Percentiles rank a stretch among this genome's conserved stretches.
Conservation (phyloP, 53 echinoderm and acorn worm genomes). For the Patiria pectinifera region DNA sequence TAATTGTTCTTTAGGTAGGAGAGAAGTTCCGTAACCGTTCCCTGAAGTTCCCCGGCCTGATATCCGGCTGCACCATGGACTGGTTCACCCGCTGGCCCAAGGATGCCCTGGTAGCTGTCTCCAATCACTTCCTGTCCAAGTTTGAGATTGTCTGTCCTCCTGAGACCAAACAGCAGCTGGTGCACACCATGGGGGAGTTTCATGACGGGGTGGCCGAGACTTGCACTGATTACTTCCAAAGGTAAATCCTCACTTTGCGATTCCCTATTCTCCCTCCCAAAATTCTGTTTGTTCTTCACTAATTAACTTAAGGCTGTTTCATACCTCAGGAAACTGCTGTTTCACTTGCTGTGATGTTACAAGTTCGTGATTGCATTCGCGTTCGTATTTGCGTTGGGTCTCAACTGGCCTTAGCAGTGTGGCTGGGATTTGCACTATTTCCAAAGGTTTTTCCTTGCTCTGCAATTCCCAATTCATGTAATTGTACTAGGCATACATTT, state of each 20-base stretch:
- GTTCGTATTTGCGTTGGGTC: no score
- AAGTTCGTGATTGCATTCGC: no score
- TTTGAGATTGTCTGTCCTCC: conserved; percentile 91
- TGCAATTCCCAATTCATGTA: no score
- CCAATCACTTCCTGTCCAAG: conserved; percentile 96
- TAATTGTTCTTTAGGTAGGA: no score
- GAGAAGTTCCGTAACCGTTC: conserved; percentile 99
- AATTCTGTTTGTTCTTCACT: not conserved
- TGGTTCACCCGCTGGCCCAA: conserved; percentile 99
- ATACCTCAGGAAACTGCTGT: no score
- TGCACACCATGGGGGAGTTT: conserved; percentile 96
- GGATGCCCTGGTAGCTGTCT: conserved; percentile 96
- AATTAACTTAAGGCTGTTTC: no score
- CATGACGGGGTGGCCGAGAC: conserved; percentile 97
- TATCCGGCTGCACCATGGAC: conserved; percentile 99
- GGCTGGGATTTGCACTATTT: no score
- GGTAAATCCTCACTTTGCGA: conserved; percentile 43
- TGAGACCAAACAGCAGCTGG: conserved; percentile 92
- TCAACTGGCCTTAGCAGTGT: no score
- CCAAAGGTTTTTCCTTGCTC: no score
- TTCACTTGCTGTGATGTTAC: no score
- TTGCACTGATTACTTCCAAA: conserved; percentile 94
- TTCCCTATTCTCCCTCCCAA: not conserved
- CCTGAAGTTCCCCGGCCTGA: conserved; percentile 96
- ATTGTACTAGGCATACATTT: no score